These are phyloP conservation scores for Conomelus anceps DNA, from an alignment of 2,888 invertebrate species.

Conservation along the genomic window DNA sequence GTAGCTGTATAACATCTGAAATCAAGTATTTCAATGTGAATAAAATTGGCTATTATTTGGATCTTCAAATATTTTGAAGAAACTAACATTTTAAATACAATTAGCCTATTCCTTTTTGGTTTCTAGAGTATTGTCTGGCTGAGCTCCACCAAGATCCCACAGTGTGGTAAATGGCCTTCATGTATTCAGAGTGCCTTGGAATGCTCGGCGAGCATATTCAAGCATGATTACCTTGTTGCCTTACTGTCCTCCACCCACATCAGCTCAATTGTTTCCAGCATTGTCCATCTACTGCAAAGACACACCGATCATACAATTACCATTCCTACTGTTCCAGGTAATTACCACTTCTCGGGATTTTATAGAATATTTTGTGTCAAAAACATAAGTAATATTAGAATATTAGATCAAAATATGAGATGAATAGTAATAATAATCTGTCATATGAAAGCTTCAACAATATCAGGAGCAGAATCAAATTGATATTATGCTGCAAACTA, in stretches of 20 bases:
- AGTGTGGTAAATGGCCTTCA: slow-evolving; percentile 22
- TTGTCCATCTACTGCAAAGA: slow-evolving; percentile 16
- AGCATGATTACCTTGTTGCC: slow-evolving; percentile 22
- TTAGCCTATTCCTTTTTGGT: neutral
- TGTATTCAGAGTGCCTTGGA: slow-evolving; percentile 25
- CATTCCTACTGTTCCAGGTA: neutral
- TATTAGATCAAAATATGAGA: too few relatives aligned
- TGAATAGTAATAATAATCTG: too few relatives aligned
- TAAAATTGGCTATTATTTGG: too few relatives aligned
- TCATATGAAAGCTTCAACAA: too few relatives aligned
- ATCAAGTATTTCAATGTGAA: too few relatives aligned
- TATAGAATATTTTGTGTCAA: too few relatives aligned
- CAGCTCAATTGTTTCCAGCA: slow-evolving; percentile 24
- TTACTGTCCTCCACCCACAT: slow-evolving; percentile 24
- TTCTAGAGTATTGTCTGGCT: slow-evolving; percentile 9
- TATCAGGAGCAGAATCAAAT: too few relatives aligned
- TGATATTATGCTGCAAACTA: too few relatives aligned
- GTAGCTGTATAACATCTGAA: too few relatives aligned
- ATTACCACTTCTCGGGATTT: neutral
- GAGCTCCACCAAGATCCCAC: neutral
- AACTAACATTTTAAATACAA: too few relatives aligned
- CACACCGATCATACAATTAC: slow-evolving; percentile 12
- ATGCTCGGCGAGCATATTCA: slow-evolving; percentile 26
- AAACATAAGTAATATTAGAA: too few relatives aligned
- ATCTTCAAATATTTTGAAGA: too few relatives aligned